Percentiles rank a stretch among this genome's conserved stretches.
Evolutionary conservation across 30 jellyfish, hydroid and myxozoan genomes (phyloP).

Genomic region (Cassiopea andromeda): DNA sequence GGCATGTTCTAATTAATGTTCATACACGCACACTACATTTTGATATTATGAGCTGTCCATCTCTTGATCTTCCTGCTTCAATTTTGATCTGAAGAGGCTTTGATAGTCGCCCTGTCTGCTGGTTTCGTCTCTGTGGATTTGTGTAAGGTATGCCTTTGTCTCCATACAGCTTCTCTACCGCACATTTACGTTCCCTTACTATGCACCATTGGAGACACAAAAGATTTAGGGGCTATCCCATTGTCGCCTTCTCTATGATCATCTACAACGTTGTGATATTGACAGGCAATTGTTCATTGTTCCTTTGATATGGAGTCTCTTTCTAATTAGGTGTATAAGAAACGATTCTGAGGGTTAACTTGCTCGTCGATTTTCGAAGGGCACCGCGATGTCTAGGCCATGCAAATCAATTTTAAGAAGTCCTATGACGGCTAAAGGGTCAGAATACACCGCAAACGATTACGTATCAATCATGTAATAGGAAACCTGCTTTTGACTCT

Average conservation of each 20-base stretch:
- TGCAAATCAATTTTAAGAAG: neutral
- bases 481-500: neutral
- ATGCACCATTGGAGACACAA: neutral
- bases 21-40: neutral
- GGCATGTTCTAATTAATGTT: too few species aligned
- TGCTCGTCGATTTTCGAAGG: neutral
- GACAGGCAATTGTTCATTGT: constrained; percentile 2
- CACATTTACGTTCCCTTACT: neutral
- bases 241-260: neutral
- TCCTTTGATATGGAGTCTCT: neutral
- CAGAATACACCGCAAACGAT: neutral
- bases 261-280: neutral
- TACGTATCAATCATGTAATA: neutral
- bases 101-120: neutral
- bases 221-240: constrained; percentile 5
- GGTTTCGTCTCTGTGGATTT: neutral
- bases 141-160: neutral
- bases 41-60: neutral
- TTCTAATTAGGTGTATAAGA: neutral
- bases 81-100: neutral
- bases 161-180: neutral
- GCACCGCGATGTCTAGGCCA: neutral
- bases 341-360: neutral
- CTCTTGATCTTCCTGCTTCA: neutral
- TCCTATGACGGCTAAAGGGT: neutral